Evolutionary conservation across 2,113 vertebrate species (phyloP).

Genomic region (Speoplatyrhinus poulsoni): DNA sequence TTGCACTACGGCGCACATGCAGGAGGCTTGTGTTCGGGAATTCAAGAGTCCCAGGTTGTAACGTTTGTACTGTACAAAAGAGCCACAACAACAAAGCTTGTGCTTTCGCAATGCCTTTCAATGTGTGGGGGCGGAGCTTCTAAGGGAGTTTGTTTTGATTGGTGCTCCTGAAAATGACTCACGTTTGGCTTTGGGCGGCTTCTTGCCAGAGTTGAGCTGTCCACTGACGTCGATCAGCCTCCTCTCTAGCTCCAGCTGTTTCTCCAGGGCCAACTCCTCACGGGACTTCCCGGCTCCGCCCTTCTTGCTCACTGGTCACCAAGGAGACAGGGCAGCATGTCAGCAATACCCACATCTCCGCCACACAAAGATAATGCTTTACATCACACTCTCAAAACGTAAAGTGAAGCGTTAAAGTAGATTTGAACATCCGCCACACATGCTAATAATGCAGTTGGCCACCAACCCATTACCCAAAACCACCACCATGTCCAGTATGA

Average conservation of each 20-base stretch:
- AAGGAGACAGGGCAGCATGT: background rate
- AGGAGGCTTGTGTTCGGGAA: no score
- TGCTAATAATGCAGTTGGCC: background rate
- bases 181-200: conserved; percentile 88
- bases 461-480: background rate
- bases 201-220: conserved; percentile 91
- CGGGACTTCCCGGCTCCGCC: conserved; percentile 85
- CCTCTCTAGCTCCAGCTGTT: conserved; percentile 89
- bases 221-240: conserved; percentile 91
- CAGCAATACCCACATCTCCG: background rate
- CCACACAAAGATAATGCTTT: no score
- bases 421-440: background rate
- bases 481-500: background rate
- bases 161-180: conserved; percentile 29
- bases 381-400: no score
- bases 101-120: no score
- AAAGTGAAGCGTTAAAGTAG: no score
- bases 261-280: conserved; percentile 90
- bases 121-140: no score
- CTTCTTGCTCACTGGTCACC: conserved; percentile 78
- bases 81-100: no score
- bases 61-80: no score
- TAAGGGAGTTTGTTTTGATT: no score
- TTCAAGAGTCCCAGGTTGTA: no score
- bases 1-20: no score